Evolutionary conservation across 2,113 vertebrate genomes (phyloP).

Genomic region (Cryptotis parvus): DNA sequence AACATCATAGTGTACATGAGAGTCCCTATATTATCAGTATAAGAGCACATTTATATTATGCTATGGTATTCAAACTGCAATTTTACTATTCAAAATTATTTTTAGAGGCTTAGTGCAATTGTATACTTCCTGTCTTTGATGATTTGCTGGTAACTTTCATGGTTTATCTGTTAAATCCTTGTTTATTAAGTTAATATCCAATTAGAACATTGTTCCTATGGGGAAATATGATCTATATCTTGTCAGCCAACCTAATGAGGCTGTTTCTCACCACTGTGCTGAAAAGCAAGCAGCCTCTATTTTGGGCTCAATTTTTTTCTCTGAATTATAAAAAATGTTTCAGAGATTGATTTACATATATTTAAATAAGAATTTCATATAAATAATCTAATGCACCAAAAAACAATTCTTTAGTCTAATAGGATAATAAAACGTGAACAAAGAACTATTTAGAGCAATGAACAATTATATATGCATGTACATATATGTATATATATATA

Average conservation of each 20-base stretch:
- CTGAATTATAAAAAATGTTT: constrained; percentile 27
- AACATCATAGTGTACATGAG: background rate
- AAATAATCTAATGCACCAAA: background rate
- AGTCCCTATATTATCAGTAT: background rate
- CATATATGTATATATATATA: background rate
- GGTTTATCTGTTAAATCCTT: constrained; percentile 6
- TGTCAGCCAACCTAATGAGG: background rate
- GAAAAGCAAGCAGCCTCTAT: constrained; percentile 7
- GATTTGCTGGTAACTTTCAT: background rate
- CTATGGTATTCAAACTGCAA: background rate
- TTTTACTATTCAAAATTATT: constrained; percentile 32
- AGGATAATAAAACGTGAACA: background rate
- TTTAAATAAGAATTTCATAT: constrained; percentile 4
- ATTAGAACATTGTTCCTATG: background rate
- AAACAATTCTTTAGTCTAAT: background rate
- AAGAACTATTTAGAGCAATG: background rate
- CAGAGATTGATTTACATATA: background rate
- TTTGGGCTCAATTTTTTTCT: background rate
- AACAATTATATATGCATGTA: background rate
- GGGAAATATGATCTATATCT: background rate
- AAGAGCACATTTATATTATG: background rate
- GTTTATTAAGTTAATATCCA: constrained; percentile 35
- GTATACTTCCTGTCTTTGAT: constrained; percentile 1
- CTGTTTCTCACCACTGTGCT: background rate
- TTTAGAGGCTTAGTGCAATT: background rate